These are phyloP conservation scores for Choristoneura fumiferana DNA, from an alignment of 1,140 invertebrate genomes.

Conservation along the genomic window DNA sequence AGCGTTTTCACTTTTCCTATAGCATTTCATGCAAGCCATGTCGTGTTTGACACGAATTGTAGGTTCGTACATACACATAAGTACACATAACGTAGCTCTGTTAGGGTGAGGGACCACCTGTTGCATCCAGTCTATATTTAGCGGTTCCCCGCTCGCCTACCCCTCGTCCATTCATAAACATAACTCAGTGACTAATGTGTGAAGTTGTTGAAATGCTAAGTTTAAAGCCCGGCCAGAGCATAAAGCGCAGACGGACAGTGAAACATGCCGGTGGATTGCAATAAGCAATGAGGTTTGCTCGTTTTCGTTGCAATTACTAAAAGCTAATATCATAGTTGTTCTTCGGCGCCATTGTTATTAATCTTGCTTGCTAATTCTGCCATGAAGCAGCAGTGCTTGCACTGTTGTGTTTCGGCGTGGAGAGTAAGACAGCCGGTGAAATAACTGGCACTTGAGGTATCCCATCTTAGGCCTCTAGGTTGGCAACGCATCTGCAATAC, in stretches of 20 bases:
- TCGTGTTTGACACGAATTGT: not conserved
- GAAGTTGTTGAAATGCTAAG: conserved; percentile 32
- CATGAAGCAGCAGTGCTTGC: too few relatives aligned
- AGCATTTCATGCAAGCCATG: not conserved
- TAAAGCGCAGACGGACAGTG: not conserved
- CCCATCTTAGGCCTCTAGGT: too few relatives aligned
- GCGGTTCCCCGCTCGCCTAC: conserved; percentile 31
- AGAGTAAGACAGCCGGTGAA: too few relatives aligned
- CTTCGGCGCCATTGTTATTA: too few relatives aligned
- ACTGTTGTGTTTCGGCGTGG: too few relatives aligned
- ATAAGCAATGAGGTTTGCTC: too few relatives aligned
- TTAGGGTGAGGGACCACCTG: conserved; percentile 61
- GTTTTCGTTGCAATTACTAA: not conserved
- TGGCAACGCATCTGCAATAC: too few relatives aligned
- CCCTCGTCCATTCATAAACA: conserved; percentile 45
- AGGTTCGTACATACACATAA: not conserved
- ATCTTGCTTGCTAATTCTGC: too few relatives aligned
- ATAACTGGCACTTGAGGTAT: too few relatives aligned
- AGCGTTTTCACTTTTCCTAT: conserved; percentile 16
- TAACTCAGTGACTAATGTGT: conserved; percentile 67
- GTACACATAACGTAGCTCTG: not conserved
- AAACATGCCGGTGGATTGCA: not conserved
- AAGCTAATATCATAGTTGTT: too few relatives aligned
- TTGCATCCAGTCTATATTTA: conserved; percentile 62
- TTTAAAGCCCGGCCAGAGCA: not conserved